A percentile compares a stretch with the other conserved stretches of the same genome.
Conservation (phyloP, 2,888 invertebrate species). For the Icerya purchasi region DNA sequence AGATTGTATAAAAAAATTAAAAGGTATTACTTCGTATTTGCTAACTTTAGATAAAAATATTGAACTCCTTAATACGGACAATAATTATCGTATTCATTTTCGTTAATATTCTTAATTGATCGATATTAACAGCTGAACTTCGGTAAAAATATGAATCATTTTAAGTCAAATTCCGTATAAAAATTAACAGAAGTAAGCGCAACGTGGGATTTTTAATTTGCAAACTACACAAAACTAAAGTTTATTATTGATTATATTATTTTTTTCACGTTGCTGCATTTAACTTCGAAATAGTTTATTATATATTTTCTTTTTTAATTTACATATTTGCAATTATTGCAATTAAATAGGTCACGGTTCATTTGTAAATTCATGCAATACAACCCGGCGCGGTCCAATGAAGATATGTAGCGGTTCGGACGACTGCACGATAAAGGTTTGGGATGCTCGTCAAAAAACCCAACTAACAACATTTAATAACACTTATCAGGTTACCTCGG, state of each 20-base stretch:
- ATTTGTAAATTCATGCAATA: constrained; percentile 36
- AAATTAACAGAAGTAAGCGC: too few relatives aligned
- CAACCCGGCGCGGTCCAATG: constrained; percentile 69
- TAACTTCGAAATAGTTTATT: too few relatives aligned
- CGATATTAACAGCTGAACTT: too few relatives aligned
- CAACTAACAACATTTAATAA: constrained; percentile 46
- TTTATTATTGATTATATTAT: background rate
- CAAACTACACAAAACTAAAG: background rate
- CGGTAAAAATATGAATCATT: too few relatives aligned
- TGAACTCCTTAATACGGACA: background rate
- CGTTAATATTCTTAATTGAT: background rate
- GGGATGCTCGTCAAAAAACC: constrained; percentile 76
- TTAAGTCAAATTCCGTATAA: too few relatives aligned
- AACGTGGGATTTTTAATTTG: too few relatives aligned
- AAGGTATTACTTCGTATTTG: constrained; percentile 33
- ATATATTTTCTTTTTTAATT: too few relatives aligned
- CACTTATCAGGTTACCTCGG: constrained; percentile 51
- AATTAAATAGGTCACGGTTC: constrained; percentile 29
- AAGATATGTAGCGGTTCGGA: constrained; percentile 83
- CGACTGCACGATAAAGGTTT: constrained; percentile 75
- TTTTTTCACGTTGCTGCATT: constrained; percentile 27
- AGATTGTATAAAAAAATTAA: constrained; percentile 67
- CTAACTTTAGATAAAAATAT: background rate
- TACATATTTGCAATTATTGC: background rate
- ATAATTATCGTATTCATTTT: background rate